Base-by-base conservation (phyloP, 2,113 vertebrate genomes). In the Phyllostomus hastatus region DNA sequence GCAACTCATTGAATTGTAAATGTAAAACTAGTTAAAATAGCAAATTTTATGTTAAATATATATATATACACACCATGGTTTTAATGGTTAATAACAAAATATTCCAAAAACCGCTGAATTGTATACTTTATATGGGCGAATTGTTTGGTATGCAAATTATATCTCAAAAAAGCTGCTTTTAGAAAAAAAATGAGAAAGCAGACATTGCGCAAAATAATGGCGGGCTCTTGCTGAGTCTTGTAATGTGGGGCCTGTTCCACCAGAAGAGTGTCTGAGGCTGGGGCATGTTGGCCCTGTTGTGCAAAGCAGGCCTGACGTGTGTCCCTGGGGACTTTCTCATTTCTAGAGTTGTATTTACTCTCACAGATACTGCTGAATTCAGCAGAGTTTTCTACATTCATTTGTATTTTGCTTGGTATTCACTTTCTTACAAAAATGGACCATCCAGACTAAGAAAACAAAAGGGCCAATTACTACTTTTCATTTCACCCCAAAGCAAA, bases 401-500 rank as follows among this genome's bases (percentile, higher is more conserved):
- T 64, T 86, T 52, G 61, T 97, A 57, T 95, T 96, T 97, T 97
- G 82, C 86, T 97, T 96, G n/a, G 80, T 92, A 35, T 90, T 91
- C 82, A 24, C 80, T 96, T 93, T 95, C 96, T 90, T 97, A 86
- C 48, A 93, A 96, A 97, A 97, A 97, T 70, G 85, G 59, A 87
- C 24, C 48, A 69, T 89, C 20, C n/a, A 94, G 80, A 93, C 86
- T 79, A 91, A 86, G 67, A 80, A 94, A 95, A 91, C 64, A 86
- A 33, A 88, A 96, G 64, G 69, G 94, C 75, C 64, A 46, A 80
- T 90, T 87, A 90, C 57, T n/a, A 35, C 35, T 80, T 82, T 83
- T 91, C 61, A 43, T 89, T 94, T 97, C 70, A 91, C 54, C 57
- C n/a, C 67, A 86, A 93, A 93, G 87, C 95, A 89, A 96, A 97